Base-by-base conservation (phyloP, 1,140 invertebrate genomes). In the Papilio dardanus region DNA sequence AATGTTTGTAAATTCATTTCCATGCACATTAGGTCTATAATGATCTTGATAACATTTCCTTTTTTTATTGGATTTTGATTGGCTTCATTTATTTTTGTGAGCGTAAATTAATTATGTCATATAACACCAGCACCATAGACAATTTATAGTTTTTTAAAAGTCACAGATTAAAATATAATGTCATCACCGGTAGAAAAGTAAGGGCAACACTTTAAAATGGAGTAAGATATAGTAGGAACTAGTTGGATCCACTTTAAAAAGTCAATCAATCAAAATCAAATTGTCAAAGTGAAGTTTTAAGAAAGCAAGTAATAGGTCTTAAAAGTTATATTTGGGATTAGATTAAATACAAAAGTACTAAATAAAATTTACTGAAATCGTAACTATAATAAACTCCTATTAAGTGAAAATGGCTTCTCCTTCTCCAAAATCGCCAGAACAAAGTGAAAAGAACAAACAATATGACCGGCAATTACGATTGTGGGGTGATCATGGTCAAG, bases 401-500 rank as follows among this genome's bases (percentile, higher is more conserved):
- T 21, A 8, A 35, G 46, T 21, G 37, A 78, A 8, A 66, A 96
- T 96, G 96, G 96, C 96, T 74, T 96, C 96, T 30, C 96, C 96
- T 28, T 95, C 95, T 62, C 96, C 96, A 35, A 97, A 97, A 92
- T 97, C 97, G 10, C 97, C 97, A 6, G 97, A 97, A 88, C 96
- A 96, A 82, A 96, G 95, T 76, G 96, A 97, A 85, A 97, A 96
- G 89, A 96, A 94, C 77, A 95, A 96, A 87, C 97, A 97, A 94
- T 98, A 99, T 89, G 97, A 99, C 89, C 94, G 98, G 78, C 98
- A 99, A 94, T 92, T 98, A 67, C 96, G 98, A 90, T 95, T 99
- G 83, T 99, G 99, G 99, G 99, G 99, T 76, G 99, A 99, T 91
- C 97, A 99, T 94, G 99, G 99, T 1, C 99, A 99, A 93, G 90